Base-by-base conservation (phyloP, 2,888 invertebrate species). In the Drosophila meridiana region DNA sequence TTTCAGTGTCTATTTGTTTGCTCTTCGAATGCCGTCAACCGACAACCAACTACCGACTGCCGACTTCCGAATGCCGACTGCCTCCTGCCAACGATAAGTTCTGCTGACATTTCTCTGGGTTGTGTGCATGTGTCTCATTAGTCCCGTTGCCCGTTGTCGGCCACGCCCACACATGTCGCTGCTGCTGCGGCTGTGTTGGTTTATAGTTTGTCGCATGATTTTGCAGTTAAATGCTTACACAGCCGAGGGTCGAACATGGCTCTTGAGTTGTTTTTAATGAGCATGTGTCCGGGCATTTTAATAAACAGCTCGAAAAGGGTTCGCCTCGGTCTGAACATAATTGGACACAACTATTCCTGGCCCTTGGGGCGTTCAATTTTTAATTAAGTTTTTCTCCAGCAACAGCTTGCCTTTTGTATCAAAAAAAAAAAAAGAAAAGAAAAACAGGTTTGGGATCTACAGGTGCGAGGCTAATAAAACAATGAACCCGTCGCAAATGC, bases 141-240 rank as follows among this genome's bases (percentile, higher is more conserved):
- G 87, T 85, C 73, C 72, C 72, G 69, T 67, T 80, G 65, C 77
- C 80, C 56, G 71, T 67, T 88, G 76, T 86, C 58, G 66, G 69
- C 63, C 82, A 89, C 87, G 75, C 77, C 83, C 67, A 45, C 56
- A 30, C 52, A 28, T 42, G 52, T 53, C 38, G 20, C 34, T 40
- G 57, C 9, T 53, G 38, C 45, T 83, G 83, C 65, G 83, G 83
- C 55, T 73, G 20, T 62, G 73, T 77, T 73, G 75, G 78, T 87
- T 85, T 89, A 89, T 87, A 82, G 89, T 86, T 86, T 86, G 85
- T 89, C 85, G 89, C 85, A 86, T 86, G 85, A 86, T 86, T 86
- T 87, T 86, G 87, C 87, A 87, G 87, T 86, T 87, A 89, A 86
- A 86, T 89, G 87, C 82, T 86, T 83, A 83, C 85, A 88, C 78